Base-by-base conservation (phyloP, 2,888 invertebrate species). In the Notocelia uddmanniana region DNA sequence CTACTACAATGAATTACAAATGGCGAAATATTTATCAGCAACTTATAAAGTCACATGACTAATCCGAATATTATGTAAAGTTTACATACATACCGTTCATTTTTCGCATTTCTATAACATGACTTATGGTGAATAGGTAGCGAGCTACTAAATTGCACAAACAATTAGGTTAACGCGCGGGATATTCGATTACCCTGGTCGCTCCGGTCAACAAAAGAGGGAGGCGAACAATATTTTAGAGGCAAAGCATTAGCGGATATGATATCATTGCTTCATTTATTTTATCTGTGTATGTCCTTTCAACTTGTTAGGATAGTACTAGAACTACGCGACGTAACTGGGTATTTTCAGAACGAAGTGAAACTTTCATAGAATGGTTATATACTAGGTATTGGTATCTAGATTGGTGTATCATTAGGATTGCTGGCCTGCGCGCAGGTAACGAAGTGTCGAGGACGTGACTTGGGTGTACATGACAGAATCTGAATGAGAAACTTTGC, bases 401-500 rank as follows among this genome's bases (percentile, higher is more conserved):
- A n/a, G n/a, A n/a, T 26, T 3, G 37, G 31, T 31, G 34, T 58
- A 31, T 66, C 52, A 41, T 66, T 52, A 54, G 18, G 23, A 31
- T 55, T 23, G 60, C 60, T 21, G 19, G 41, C 11, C 55, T 37
- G 50, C 34, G 45, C 37, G 58, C 75, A 75, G 73, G 72, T 69
- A 76, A 77, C 78, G 69, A 77, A 81, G 79, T 78, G 80, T 76
- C 59, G 73, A 75, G 77, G 77, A 90, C 90, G 91, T 90, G 90
- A 89, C 90, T 83, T 81, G 90, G 77, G 85, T 83, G 78, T 78
- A 69, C 83, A 89, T 83, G 81, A 80, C 81, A 74, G 74, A 79
- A 88, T 87, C 87, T 83, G 78, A 88, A 88, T 87, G 78, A 81
- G 80, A 73, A 78, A 81, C 80, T 85, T 84, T 77, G 79, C 83